Evolutionary conservation across 2,797 vertebrate species (phyloP).

Genomic region (Aeoliscus strigatus): DNA sequence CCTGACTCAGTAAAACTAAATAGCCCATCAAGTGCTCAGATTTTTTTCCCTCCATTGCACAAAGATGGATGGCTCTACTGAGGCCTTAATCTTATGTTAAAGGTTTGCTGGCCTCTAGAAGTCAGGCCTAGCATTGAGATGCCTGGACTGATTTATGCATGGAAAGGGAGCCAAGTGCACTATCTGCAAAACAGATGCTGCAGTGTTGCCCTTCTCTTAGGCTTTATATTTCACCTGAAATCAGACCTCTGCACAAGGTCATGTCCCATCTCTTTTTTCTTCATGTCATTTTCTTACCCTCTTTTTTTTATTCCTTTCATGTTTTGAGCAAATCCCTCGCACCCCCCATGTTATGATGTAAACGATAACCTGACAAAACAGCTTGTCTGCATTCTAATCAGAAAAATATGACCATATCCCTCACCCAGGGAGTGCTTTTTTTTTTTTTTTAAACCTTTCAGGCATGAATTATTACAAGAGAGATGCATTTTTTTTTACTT

Average conservation of each 20-base stretch:
- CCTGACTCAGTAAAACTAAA: slow-evolving; percentile 50
- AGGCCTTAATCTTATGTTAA: slow-evolving; percentile 72
- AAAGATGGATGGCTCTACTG: slow-evolving; percentile 63
- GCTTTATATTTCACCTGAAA: slow-evolving; percentile 60
- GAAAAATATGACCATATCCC: slow-evolving; percentile 35
- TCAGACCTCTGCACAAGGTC: slow-evolving; percentile 55
- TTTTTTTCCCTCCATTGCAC: slow-evolving; percentile 63
- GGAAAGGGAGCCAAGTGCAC: slow-evolving; percentile 65
- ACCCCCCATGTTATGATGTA: slow-evolving; percentile 2
- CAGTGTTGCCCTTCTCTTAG: slow-evolving; percentile 56
- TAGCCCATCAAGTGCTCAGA: slow-evolving; percentile 47
- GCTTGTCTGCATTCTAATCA: slow-evolving; percentile 43
- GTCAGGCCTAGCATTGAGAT: slow-evolving; percentile 69
- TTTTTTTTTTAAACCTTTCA: too few species aligned
- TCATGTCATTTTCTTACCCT: slow-evolving; percentile 2
- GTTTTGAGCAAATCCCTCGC: slow-evolving; percentile 1
- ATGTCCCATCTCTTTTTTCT: slow-evolving; percentile 35
- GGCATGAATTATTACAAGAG: slow-evolving; percentile 22
- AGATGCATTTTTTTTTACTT: too few species aligned
- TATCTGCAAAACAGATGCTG: slow-evolving; percentile 73
- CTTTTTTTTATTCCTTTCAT: slow-evolving; percentile 50
- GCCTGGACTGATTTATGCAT: slow-evolving; percentile 72
- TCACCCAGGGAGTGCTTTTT: slow-evolving; percentile 11
- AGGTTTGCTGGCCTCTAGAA: slow-evolving; percentile 70
- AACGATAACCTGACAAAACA: slow-evolving; percentile 36